phyloP scores from a whole-genome alignment of 2,797 vertebrate genomes.

The Loriculus beryllinus region DNA sequence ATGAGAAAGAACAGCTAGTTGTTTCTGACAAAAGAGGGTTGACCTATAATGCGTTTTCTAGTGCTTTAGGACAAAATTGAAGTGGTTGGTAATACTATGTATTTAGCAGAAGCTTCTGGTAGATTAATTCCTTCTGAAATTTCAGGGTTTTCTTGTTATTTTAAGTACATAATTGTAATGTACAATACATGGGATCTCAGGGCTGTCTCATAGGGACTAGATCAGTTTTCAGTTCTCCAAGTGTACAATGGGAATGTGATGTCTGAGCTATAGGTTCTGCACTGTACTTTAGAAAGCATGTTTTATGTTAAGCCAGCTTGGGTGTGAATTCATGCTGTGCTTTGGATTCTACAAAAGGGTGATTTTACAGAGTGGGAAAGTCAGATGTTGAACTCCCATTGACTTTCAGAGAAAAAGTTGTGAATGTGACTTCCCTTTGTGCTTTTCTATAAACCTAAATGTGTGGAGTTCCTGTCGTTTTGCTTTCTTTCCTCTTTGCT shows the following conservation, averaged over 20 bases:
- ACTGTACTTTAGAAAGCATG: background rate
- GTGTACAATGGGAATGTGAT: background rate
- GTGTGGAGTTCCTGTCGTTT: background rate
- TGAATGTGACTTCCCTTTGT: background rate
- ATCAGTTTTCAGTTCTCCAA: background rate
- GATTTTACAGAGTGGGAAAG: background rate
- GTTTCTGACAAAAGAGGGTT: background rate
- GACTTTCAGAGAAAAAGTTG: background rate
- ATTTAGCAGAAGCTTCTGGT: background rate
- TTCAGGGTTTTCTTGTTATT: background rate
- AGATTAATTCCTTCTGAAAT: background rate
- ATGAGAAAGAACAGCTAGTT: background rate
- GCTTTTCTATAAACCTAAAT: background rate
- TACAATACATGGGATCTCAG: background rate
- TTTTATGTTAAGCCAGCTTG: background rate
- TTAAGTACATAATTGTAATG: background rate
- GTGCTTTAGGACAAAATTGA: background rate
- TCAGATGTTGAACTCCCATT: background rate
- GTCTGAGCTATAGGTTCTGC: background rate
- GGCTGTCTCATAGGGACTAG: background rate
- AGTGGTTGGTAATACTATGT: background rate
- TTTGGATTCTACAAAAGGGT: background rate
- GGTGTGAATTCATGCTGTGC: background rate
- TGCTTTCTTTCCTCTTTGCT: slow-evolving; percentile 16
- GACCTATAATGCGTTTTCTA: background rate